These are phyloP conservation scores for Pterostichus madidus DNA, from an alignment of 2,888 invertebrate species.

Conservation along the genomic window DNA sequence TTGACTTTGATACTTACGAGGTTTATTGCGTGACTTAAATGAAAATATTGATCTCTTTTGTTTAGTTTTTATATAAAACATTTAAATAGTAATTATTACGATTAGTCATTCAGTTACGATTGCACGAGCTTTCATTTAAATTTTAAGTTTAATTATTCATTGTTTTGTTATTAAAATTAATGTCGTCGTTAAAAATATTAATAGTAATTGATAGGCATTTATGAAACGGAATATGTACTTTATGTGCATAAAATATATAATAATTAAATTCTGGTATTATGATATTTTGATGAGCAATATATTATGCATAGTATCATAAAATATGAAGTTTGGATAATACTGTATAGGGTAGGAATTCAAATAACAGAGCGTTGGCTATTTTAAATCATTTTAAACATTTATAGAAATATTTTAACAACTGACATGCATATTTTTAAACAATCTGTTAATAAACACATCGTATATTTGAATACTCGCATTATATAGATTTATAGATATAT, in stretches of 20 bases:
- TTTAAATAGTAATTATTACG: conserved; percentile 41
- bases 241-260: conserved; percentile 19
- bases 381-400: not conserved
- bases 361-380: not conserved
- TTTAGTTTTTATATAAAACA: conserved; percentile 48
- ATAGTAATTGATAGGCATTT: conserved; percentile 50
- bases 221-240: conserved; percentile 18
- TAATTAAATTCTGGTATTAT: conserved; percentile 24
- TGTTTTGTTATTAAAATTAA: conserved; percentile 44
- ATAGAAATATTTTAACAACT: not conserved
- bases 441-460: too few species aligned
- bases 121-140: conserved; percentile 46
- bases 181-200: conserved; percentile 52
- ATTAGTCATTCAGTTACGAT: conserved; percentile 33
- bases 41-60: conserved; percentile 42
- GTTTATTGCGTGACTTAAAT: conserved; percentile 36
- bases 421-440: not conserved
- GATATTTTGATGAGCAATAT: conserved; percentile 43
- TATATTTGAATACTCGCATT: too few species aligned
- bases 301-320: not conserved
- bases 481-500: too few species aligned
- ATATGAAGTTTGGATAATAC: not conserved
- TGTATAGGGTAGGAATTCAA: conserved; percentile 5
- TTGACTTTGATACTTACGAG: conserved; percentile 9
- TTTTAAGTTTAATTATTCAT: conserved; percentile 47